A percentile compares a stretch with the other conserved stretches of the same genome.
These are phyloP conservation scores for Semnornis frantzii DNA, from an alignment of 2,113 vertebrate genomes.

Conservation along the genomic window DNA sequence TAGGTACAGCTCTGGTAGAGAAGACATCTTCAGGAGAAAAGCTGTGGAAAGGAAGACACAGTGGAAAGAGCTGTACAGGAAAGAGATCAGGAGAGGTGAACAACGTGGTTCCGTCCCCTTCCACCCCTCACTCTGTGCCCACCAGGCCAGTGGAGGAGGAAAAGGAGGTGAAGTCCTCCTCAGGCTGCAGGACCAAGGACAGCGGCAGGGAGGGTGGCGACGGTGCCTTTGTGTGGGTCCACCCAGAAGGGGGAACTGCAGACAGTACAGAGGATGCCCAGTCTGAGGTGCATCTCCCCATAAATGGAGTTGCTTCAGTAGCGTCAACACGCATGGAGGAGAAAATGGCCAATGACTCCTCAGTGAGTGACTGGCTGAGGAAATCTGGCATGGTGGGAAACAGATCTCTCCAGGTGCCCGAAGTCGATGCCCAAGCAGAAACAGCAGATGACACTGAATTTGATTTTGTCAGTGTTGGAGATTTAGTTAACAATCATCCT, in stretches of 20 bases:
- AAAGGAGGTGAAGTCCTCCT: neutral
- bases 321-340: neutral
- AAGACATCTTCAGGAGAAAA: neutral
- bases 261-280: neutral
- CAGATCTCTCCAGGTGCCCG: neutral
- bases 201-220: neutral
- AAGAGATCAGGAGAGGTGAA: neutral
- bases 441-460: neutral
- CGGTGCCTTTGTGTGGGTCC: neutral
- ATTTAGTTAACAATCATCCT: neutral
- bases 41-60: fast-evolving
- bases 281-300: fast-evolving
- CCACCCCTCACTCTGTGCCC: neutral
- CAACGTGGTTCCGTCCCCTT: neutral
- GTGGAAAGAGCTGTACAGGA: neutral
- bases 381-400: neutral
- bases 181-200: neutral
- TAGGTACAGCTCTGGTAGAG: neutral
- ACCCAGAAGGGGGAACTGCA: conserved; percentile 6
- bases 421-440: conserved; percentile 54
- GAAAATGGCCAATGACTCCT: fast-evolving
- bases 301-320: fast-evolving
- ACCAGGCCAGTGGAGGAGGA: neutral
- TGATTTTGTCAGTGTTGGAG: neutral
- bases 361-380: neutral